These are phyloP conservation scores for Aphaenogaster floridana DNA, from an alignment of 1,140 invertebrate genomes.

Conservation along the genomic window DNA sequence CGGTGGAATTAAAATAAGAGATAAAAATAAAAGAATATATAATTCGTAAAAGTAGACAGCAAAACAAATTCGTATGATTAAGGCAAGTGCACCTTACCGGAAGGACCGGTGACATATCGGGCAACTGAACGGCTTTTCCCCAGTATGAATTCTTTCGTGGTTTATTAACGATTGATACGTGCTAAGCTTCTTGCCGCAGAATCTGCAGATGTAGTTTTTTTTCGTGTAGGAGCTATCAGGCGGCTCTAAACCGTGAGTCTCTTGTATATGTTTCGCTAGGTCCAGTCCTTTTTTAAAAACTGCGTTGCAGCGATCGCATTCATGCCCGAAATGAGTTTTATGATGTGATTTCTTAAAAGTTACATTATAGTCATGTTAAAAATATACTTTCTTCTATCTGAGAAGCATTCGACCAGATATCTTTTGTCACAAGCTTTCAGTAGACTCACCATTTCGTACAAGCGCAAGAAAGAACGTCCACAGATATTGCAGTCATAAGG, in stretches of 20 bases:
- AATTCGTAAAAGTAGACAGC: background rate
- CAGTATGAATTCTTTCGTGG: background rate
- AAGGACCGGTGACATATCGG: background rate
- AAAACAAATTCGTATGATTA: background rate
- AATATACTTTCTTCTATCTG: background rate
- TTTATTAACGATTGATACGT: background rate
- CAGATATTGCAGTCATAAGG: background rate
- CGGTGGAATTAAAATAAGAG: background rate
- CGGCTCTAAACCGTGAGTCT: background rate
- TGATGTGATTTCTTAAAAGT: background rate
- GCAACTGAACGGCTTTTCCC: background rate
- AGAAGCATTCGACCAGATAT: background rate
- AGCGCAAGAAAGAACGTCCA: background rate
- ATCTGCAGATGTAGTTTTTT: background rate
- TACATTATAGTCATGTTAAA: background rate
- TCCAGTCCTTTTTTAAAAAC: background rate
- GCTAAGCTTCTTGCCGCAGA: background rate
- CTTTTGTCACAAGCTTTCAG: background rate
- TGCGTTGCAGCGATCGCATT: background rate
- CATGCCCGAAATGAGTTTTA: background rate
- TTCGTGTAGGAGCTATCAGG: background rate
- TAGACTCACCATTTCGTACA: background rate
- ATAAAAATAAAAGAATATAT: background rate
- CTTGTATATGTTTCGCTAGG: background rate
- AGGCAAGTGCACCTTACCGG: background rate